Conservation (phyloP, 2,113 vertebrate genomes). For the Dromas ardeola region DNA sequence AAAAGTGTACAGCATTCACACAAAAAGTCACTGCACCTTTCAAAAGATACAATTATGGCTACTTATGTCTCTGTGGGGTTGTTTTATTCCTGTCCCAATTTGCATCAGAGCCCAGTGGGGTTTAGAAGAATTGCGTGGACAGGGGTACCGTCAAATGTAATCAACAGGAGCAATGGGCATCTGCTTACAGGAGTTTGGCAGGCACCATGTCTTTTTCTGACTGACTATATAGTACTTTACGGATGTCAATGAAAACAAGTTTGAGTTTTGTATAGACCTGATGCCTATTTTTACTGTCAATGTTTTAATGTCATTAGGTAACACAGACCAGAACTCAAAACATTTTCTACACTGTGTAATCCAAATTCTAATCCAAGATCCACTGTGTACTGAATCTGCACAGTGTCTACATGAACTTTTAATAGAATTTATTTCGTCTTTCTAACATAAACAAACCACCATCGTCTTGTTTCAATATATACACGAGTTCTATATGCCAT, state of each 20-base stretch:
- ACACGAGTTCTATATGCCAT: background rate
- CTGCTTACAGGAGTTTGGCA: background rate
- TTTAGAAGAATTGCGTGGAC: background rate
- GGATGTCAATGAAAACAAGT: background rate
- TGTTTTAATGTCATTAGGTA: background rate
- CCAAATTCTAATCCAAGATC: constrained; percentile 7
- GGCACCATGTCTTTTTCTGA: background rate
- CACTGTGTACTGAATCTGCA: background rate
- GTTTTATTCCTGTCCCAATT: background rate
- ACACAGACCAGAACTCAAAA: constrained; percentile 46
- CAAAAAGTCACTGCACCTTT: background rate
- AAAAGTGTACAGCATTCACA: background rate
- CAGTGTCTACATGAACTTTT: background rate
- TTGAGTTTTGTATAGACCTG: background rate
- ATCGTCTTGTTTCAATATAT: background rate
- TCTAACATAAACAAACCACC: background rate
- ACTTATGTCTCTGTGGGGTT: background rate
- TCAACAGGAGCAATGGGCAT: background rate
- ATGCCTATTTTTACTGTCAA: background rate
- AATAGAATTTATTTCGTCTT: background rate
- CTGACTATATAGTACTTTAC: background rate
- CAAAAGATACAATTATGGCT: background rate
- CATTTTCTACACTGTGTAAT: background rate
- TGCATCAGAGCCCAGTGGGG: background rate
- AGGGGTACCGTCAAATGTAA: background rate